phyloP scores from a whole-genome alignment of 2,797 vertebrate species.

The Selene dorsalis region DNA sequence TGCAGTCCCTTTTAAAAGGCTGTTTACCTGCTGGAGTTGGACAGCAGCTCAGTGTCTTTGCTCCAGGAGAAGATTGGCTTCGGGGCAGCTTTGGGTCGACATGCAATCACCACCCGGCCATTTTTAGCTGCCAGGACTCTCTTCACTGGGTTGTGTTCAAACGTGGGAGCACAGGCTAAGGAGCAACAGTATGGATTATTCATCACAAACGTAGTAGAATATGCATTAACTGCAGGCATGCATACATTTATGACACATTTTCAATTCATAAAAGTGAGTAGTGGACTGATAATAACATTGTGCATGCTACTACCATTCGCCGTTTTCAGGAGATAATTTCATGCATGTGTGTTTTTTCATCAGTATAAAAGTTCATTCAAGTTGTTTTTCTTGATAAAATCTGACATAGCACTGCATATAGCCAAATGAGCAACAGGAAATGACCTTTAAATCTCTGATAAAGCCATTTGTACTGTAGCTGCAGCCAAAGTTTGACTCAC shows the following conservation, averaged over 20 bases:
- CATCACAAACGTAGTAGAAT: slow-evolving; percentile 35
- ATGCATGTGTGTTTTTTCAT: neutral
- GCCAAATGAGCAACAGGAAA: slow-evolving; percentile 36
- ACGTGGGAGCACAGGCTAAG: slow-evolving; percentile 91
- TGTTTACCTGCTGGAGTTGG: slow-evolving; percentile 92
- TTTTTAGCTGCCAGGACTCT: slow-evolving; percentile 90
- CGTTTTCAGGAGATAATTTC: neutral
- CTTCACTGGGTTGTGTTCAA: slow-evolving; percentile 93
- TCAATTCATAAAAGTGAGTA: slow-evolving; percentile 14
- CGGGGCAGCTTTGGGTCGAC: slow-evolving; percentile 95
- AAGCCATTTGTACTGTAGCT: slow-evolving; percentile 19
- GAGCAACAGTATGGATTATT: slow-evolving; percentile 61
- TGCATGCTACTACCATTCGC: neutral
- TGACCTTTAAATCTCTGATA: slow-evolving; percentile 44
- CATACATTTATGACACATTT: slow-evolving; percentile 17
- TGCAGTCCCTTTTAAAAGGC: neutral
- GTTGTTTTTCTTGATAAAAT: slow-evolving; percentile 6
- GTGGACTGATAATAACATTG: neutral
- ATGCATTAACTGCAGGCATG: slow-evolving; percentile 21
- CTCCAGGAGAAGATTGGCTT: slow-evolving; percentile 93
- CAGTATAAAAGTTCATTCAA: neutral
- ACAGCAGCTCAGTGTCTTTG: slow-evolving; percentile 94
- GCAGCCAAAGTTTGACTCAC: slow-evolving; percentile 81
- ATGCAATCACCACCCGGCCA: slow-evolving; percentile 91
- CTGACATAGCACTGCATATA: neutral